Conservation (phyloP, 2,797 vertebrate species). For the Mionectes olivaceus region DNA sequence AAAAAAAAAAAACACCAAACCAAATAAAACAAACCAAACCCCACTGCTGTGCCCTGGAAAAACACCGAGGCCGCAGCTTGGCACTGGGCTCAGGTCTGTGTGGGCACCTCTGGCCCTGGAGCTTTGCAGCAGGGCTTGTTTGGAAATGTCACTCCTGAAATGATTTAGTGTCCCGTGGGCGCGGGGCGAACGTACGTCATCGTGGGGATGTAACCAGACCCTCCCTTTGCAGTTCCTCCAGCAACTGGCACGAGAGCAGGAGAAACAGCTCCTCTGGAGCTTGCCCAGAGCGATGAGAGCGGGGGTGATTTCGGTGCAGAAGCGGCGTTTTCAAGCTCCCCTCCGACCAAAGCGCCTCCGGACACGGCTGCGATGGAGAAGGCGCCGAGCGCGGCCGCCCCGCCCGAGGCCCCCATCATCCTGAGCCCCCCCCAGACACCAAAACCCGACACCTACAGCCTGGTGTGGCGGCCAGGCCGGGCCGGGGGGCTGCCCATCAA, state of each 20-base stretch:
- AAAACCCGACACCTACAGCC: constrained; percentile 87
- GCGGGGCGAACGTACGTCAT: fast-evolving
- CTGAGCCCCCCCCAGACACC: constrained; percentile 92
- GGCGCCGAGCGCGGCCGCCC: constrained; percentile 52
- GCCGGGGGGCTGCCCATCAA: constrained; percentile 90
- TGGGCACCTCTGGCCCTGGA: neutral
- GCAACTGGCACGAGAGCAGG: constrained; percentile 58
- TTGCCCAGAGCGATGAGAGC: constrained; percentile 81
- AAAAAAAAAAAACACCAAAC: neutral
- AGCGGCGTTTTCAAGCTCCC: neutral
- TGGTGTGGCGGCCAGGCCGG: constrained; percentile 90
- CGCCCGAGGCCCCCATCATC: constrained; percentile 94
- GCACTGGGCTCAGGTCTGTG: neutral
- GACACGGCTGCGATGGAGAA: constrained; percentile 47
- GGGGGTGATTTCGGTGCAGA: constrained; percentile 32
- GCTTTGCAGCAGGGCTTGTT: neutral
- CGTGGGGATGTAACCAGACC: neutral
- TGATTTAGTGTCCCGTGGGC: neutral
- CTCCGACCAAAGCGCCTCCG: neutral
- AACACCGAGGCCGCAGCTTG: neutral
- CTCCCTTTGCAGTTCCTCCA: constrained; percentile 73
- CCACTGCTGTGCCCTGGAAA: neutral
- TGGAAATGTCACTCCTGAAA: neutral
- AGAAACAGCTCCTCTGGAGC: constrained; percentile 45
- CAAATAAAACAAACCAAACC: neutral